Conservation (phyloP, 2,113 vertebrate genomes). For the Apodemus sylvaticus region DNA sequence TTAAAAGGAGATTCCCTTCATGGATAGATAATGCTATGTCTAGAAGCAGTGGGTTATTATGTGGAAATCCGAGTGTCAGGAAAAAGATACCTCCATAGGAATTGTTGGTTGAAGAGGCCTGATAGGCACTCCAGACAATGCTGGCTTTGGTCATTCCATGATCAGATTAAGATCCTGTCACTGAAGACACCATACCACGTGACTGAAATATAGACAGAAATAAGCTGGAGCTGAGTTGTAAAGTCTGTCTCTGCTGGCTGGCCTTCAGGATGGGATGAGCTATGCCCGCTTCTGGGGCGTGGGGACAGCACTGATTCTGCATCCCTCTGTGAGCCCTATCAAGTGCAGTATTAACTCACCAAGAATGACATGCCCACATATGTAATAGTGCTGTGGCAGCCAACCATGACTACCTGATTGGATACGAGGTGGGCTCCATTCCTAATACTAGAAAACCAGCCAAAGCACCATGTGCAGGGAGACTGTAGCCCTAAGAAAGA, state of each 20-base stretch:
- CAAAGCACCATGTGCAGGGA: neutral
- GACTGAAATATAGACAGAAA: neutral
- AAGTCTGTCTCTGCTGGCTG: neutral
- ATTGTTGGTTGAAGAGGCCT: neutral
- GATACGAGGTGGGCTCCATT: neutral
- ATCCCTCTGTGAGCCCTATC: neutral
- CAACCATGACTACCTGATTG: neutral
- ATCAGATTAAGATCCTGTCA: neutral
- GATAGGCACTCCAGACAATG: neutral
- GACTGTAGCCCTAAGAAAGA: neutral
- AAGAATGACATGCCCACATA: neutral
- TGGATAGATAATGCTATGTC: neutral
- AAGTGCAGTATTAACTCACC: neutral
- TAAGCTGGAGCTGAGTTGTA: neutral
- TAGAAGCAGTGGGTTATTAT: neutral
- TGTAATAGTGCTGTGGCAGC: neutral
- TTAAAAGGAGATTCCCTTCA: neutral
- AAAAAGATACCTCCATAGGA: neutral
- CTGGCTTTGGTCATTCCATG: neutral
- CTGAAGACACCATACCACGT: neutral
- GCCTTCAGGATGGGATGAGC: neutral
- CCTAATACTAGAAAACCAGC: neutral
- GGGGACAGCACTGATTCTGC: neutral
- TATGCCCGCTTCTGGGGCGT: neutral
- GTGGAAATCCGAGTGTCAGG: neutral